Evolutionary conservation across 2,113 vertebrate species (phyloP), one percentile per base, ranked within the genome.

Genomic region (Callaeas wilsoni): DNA sequence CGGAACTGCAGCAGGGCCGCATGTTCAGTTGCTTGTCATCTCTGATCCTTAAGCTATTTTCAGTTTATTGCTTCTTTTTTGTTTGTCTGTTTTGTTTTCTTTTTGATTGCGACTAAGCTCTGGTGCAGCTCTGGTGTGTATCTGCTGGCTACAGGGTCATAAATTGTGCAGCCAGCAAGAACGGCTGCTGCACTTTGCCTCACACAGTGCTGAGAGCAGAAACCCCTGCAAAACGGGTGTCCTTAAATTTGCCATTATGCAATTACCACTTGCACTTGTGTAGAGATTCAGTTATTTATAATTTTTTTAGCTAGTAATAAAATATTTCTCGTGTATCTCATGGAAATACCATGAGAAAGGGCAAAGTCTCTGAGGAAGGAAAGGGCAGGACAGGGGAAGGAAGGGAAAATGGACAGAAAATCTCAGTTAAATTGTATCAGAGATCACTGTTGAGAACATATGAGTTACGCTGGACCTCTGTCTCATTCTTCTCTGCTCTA

Each of bases 361-460:
- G 68, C 68, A 71, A 77, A 74, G 59, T 27, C 78, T 77, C 75
- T 41, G 74, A 96, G 71, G 60, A 93, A 97, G 67, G 77, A 92
- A 95, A 80, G 37, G 93, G 76, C 53, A 73, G 26, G 50, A 46
- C 37, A 91, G 32, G 55, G 32, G 27, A 84, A 26, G 57, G 46
- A 71, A 87, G 20, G 70, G 76, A 79, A 55, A 70, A 84, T 29
- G 70, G 47, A 93, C 67, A 96, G 81, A 84, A 89, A 87, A 81
- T 85, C 49, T 91, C 67, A 49, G 2, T 79, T 82, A 95, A 94
- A 62, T 47, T 30, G 22, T 65, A 47, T 55, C 70, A 76, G 59
- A 77, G 39, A 77, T 87, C 68, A 53, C 18, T 79, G 14, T 23
- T 86, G 52, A 84, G 84, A 88, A 50, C 35, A 35, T 35, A 17